phyloP scores from a whole-genome alignment of 2,888 invertebrate genomes.

The Clepsis dumicolana region DNA sequence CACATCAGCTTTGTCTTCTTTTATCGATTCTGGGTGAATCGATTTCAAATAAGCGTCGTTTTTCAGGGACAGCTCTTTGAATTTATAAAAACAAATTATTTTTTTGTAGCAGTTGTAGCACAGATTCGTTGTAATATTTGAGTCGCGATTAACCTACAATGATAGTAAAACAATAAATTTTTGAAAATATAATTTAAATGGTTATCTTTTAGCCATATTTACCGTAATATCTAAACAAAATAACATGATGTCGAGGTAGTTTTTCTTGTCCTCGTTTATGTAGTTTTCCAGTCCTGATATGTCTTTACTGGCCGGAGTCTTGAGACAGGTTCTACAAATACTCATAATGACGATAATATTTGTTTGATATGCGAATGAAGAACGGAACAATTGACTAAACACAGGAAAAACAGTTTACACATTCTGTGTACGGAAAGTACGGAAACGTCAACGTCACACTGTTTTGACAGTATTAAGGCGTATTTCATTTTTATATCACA shows the following conservation, averaged over 20 bases:
- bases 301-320: conserved; percentile 56
- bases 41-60: conserved; percentile 63
- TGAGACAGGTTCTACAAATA: conserved; percentile 67
- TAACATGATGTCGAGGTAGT: conserved; percentile 59
- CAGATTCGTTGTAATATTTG: conserved; percentile 62
- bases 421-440: conserved; percentile 1
- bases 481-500: not conserved
- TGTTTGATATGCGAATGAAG: not conserved
- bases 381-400: conserved; percentile 12
- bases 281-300: conserved; percentile 54
- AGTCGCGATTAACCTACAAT: conserved; percentile 60
- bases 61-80: conserved; percentile 67
- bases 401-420: conserved; percentile 14
- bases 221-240: conserved; percentile 73
- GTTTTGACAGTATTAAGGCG: conserved; percentile 3
- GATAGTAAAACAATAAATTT: not conserved
- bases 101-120: conserved; percentile 70
- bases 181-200: conserved; percentile 9
- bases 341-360: conserved; percentile 49
- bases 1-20: conserved; percentile 51
- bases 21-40: conserved; percentile 39
- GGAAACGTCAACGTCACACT: conserved; percentile 14
- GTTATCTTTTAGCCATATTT: conserved; percentile 44
- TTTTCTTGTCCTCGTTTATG: conserved; percentile 51
- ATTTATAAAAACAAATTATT: conserved; percentile 65